Evolutionary conservation across 2,113 vertebrate genomes (phyloP).

Genomic region (Cyanoderma ruficeps): DNA sequence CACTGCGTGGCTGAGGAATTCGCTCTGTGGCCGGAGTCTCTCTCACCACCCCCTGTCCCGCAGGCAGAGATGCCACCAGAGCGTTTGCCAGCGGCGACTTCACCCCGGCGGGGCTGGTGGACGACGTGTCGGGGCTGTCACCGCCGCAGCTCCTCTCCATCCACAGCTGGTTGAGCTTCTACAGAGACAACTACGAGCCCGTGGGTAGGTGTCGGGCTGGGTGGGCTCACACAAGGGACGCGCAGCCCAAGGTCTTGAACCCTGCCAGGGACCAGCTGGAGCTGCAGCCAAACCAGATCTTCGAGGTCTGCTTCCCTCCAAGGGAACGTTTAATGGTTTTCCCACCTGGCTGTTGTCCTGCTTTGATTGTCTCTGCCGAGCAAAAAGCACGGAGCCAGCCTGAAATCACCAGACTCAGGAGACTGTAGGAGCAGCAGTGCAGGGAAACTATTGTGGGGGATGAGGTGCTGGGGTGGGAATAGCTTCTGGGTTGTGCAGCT

Average conservation of each 20-base stretch:
- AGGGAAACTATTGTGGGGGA: not conserved
- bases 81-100: slow-evolving; percentile 92
- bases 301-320: not conserved
- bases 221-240: slow-evolving; percentile 17
- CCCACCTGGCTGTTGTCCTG: not conserved
- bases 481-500: not conserved
- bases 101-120: slow-evolving; percentile 79
- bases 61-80: slow-evolving; percentile 88
- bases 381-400: rapidly evolving
- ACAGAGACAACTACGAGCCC: slow-evolving; percentile 77
- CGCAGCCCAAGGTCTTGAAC: rapidly evolving
- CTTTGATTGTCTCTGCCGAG: not conserved
- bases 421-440: not conserved
- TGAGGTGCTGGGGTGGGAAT: not conserved
- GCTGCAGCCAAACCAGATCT: not conserved
- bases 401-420: not conserved
- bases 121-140: slow-evolving; percentile 82
- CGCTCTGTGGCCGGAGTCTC: not conserved
- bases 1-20: not conserved
- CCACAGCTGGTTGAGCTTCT: slow-evolving; percentile 87
- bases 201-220: slow-evolving; percentile 80
- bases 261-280: rapidly evolving
- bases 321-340: rapidly evolving
- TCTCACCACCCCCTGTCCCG: not conserved
- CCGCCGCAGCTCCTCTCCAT: slow-evolving; percentile 79